Evolutionary conservation across 2,113 vertebrate genomes (phyloP), one percentile per base, ranked within the genome.

Genomic region (Suricata suricatta): DNA sequence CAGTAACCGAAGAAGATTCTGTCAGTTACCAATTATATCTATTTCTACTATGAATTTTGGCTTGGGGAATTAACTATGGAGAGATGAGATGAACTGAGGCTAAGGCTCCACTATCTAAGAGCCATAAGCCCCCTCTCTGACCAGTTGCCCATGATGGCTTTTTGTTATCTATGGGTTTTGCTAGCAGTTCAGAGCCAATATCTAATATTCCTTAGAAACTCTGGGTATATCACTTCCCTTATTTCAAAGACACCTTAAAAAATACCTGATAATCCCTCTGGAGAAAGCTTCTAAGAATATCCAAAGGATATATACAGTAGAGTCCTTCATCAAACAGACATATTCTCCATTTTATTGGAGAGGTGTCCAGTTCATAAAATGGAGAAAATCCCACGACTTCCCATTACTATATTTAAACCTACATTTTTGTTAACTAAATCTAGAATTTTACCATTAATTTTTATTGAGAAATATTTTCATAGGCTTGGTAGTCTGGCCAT

Each of bases 191-290:
- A 64, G 29, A 88, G 35, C 19, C 10, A 96, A 52, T 80, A 60
- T 83, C 57, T 89, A 81, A 47, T 38, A 63, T 69, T 7, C 69
- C 33, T 90, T 90, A n/a, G 60, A 72, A 79, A 31, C 10, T 66
- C 6, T 68, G 27, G 7, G 6, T 80, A 33, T 93, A 80, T 76
- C 16, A 7, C 15, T 88, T 83, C 12, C 21, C 81, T 38, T 77
- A 64, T 66, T 90, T 35, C 50, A 88, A n/a, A 90, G n/a, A 52
- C 21, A 90, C 15, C 15, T 93, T 96, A 35, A 72, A 57, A 94
- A 76, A 35, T 63, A 95, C 72, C 29, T 82, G 11, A 13, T 76
- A 2, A 7, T 71, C 6, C 23, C 7, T 71, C 50, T 14, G 12
- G 64, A 92, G 31, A 76, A 90, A 90, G 47, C 11, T 27, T 16